Evolutionary conservation across 2,888 invertebrate genomes (phyloP).

Genomic region (Lymantria dispar): DNA sequence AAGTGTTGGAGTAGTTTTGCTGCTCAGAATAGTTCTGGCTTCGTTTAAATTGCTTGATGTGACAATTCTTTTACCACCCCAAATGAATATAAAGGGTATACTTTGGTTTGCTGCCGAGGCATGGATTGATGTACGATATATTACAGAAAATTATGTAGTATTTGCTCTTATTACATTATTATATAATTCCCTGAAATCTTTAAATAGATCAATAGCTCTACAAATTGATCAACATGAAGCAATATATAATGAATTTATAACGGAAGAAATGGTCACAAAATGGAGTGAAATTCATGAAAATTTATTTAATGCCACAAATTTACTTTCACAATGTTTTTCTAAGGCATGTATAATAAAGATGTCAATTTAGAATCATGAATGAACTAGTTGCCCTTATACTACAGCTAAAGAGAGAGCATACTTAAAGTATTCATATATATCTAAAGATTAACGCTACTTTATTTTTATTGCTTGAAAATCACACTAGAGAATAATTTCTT

Average conservation of each 20-base stretch:
- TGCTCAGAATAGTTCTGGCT: background rate
- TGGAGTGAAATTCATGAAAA: background rate
- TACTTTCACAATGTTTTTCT: background rate
- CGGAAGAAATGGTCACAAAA: background rate
- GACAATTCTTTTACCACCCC: background rate
- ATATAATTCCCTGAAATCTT: background rate
- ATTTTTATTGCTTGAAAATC: too few relatives aligned
- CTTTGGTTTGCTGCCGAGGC: background rate
- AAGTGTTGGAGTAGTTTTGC: background rate
- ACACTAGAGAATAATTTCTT: too few relatives aligned
- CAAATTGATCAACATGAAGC: background rate
- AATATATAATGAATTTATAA: background rate
- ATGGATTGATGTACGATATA: background rate
- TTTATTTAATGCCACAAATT: background rate
- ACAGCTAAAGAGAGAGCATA: too few relatives aligned
- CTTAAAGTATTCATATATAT: too few relatives aligned
- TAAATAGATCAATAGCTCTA: background rate
- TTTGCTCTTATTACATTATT: background rate
- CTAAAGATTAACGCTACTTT: too few relatives aligned
- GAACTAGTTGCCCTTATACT: too few relatives aligned
- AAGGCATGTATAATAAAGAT: background rate
- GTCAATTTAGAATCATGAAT: too few relatives aligned
- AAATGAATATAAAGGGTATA: background rate
- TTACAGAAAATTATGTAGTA: background rate
- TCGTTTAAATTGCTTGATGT: background rate